Base-by-base conservation (phyloP, 2,113 vertebrate genomes). In the Chlorodrepanis virens region DNA sequence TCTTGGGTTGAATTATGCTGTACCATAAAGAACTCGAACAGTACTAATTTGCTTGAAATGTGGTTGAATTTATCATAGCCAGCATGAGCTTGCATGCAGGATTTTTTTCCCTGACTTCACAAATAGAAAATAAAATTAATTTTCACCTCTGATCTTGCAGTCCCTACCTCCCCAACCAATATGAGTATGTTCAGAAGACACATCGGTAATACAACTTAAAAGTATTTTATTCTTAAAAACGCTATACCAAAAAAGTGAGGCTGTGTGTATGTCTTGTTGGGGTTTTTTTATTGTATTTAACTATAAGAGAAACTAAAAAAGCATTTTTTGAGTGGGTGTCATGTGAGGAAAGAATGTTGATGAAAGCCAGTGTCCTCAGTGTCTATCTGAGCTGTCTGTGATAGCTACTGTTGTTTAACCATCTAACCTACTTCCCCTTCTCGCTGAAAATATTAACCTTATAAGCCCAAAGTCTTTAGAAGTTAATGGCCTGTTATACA, bases 401-500 rank as follows among this genome's bases (percentile, higher is more conserved):
- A 59, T 29, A 68, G 69, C 94, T 91, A 18, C 80, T 91, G n/a
- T 71, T 93, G 82, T 96, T 95, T 93, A 96, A 92, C 94, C 87
- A 71, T 69, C 81, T 95, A 93, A 83, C 39, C 42, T 28, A 28
- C 80, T 95, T 96, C 61, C 59, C 81, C 75, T 87, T 88, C 83
- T 85, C 81, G 68, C 70, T 92, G 52, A 70, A 70, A 79, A 69
- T 87, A 75, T 96, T 97, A 98, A 97, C 95, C 94, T 97, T 88
- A 76, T 94, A 95, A 97, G 65, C 68, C 76, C 67, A 77, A 94
- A 97, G 90, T 95, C 76, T 92, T 94, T 96, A 84, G 79, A 96
- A 98, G 90, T 97, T 98, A 98, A 98, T 97, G 96, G 31, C 79
- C 96, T 98, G 95, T 97, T 98, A 86, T 94, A 97, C 93, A 97